Evolutionary conservation across 2,888 invertebrate genomes (phyloP).

Genomic region (Pharmacophagus antenor): DNA sequence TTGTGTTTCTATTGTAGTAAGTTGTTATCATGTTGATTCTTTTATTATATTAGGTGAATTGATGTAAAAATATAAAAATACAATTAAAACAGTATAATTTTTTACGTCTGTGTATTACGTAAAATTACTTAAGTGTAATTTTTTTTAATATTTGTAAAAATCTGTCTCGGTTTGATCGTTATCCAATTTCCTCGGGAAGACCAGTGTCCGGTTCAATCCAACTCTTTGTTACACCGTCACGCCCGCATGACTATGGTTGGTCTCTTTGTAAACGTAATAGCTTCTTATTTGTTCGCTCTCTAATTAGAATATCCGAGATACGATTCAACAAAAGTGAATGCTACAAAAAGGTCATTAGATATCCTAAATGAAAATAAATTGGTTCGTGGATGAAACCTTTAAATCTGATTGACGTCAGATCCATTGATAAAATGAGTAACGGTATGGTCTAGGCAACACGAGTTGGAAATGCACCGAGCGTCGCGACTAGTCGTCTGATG

Average conservation of each 20-base stretch:
- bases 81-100: slow-evolving; percentile 45
- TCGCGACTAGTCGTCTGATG: too few species aligned
- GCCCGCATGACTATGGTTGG: slow-evolving; percentile 44
- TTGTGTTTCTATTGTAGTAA: too few species aligned
- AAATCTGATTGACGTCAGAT: slow-evolving; percentile 38
- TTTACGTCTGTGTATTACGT: slow-evolving; percentile 64
- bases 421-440: slow-evolving; percentile 35
- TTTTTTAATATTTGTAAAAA: slow-evolving; percentile 62
- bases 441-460: too few species aligned
- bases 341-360: slow-evolving; percentile 50
- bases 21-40: too few species aligned
- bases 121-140: slow-evolving; percentile 62
- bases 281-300: slow-evolving; percentile 63
- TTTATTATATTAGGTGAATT: too few species aligned
- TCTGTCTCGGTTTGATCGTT: slow-evolving; percentile 69
- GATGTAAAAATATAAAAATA: too few species aligned
- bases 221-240: slow-evolving; percentile 67
- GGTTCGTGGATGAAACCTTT: slow-evolving; percentile 44
- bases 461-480: too few species aligned
- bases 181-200: slow-evolving; percentile 70
- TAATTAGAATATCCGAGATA: slow-evolving; percentile 64
- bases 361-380: slow-evolving; percentile 57
- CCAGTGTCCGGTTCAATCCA: slow-evolving; percentile 53
- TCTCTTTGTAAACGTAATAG: slow-evolving; percentile 61
- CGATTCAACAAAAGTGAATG: slow-evolving; percentile 40